Percentiles rank a stretch among this genome's conserved stretches.
These are phyloP conservation scores for Drosophila leonis DNA, from an alignment of 2,888 invertebrate genomes.

Conservation along the genomic window DNA sequence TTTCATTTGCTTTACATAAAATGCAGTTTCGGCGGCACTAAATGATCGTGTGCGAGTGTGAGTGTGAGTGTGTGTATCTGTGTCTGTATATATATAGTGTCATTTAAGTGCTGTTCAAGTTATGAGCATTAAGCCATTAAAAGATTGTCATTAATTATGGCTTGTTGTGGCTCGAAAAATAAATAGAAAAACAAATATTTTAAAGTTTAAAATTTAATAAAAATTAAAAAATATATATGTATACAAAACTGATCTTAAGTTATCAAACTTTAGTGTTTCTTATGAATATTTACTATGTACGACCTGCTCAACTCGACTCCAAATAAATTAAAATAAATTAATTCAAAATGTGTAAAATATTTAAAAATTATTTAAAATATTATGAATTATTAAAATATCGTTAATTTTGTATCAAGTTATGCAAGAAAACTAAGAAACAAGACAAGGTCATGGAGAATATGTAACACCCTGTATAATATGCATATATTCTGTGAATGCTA, in stretches of 20 bases:
- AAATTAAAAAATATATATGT: neutral
- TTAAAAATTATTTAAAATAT: neutral
- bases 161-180: slow-evolving; percentile 9
- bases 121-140: slow-evolving; percentile 31
- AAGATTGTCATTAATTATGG: slow-evolving; percentile 18
- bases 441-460: slow-evolving; percentile 22
- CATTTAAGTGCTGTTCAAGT: slow-evolving; percentile 42
- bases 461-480: slow-evolving; percentile 30
- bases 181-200: neutral
- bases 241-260: neutral
- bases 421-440: neutral
- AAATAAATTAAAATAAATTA: neutral
- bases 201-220: neutral
- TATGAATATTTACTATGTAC: neutral
- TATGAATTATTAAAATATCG: neutral
- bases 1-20: slow-evolving; percentile 80
- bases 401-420: neutral
- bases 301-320: neutral
- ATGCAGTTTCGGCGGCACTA: slow-evolving; percentile 60
- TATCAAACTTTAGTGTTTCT: neutral
- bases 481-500: slow-evolving; percentile 32
- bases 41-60: slow-evolving; percentile 16
- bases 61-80: slow-evolving; percentile 20
- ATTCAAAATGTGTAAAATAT: neutral
- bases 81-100: slow-evolving; percentile 34